Conservation (phyloP, 2,797 vertebrate species). For the Neopelma chrysocephalum region DNA sequence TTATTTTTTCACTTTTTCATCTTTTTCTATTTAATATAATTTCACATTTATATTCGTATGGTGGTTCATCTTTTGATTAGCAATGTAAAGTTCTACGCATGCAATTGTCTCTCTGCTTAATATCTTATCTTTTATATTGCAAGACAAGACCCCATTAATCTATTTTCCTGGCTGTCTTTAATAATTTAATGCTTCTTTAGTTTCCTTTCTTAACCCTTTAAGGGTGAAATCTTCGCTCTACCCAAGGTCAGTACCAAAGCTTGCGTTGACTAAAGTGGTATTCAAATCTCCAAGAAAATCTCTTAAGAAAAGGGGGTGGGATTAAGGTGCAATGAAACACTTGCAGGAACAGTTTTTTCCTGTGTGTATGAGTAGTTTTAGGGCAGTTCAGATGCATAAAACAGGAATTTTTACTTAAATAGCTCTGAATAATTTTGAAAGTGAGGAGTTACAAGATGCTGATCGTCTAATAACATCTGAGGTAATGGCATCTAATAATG, state of each 20-base stretch:
- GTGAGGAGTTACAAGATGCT: not conserved
- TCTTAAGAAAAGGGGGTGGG: not conserved
- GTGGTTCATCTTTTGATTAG: not conserved
- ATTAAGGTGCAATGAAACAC: not conserved
- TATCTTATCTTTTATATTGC: not conserved
- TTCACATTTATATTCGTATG: not conserved
- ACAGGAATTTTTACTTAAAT: not conserved
- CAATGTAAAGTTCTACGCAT: not conserved
- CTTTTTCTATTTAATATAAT: not conserved
- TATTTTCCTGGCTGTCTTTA: not conserved
- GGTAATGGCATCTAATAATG: not conserved
- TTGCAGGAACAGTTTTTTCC: not conserved
- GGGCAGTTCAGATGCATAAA: not conserved
- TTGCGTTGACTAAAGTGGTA: not conserved
- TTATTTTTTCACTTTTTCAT: not conserved
- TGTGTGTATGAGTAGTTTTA: not conserved
- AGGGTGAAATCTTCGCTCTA: not conserved
- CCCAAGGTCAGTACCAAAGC: not conserved
- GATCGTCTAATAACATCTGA: not conserved
- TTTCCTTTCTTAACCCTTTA: not conserved
- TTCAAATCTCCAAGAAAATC: not conserved
- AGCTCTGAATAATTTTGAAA: not conserved
- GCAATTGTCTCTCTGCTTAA: not conserved
- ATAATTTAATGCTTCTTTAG: not conserved
- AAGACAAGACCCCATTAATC: not conserved